Evolutionary conservation across 2,888 invertebrate genomes (phyloP).

Genomic region (Cryptops parisi): DNA sequence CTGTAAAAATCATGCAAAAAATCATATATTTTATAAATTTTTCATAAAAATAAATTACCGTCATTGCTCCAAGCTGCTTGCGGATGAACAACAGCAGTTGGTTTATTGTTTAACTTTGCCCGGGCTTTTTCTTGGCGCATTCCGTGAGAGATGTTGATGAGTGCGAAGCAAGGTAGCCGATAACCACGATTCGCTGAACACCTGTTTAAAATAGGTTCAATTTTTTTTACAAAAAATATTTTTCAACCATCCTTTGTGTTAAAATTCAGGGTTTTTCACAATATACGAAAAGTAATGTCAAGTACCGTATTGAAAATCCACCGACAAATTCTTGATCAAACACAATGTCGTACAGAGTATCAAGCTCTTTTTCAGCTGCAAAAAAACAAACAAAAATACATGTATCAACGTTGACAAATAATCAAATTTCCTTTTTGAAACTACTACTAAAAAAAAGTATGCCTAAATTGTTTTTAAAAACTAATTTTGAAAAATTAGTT

Average conservation of each 20-base stretch:
- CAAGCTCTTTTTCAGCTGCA: background rate
- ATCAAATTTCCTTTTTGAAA: no score
- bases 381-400: background rate
- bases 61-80: no score
- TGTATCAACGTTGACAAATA: background rate
- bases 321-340: background rate
- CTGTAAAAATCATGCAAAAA: no score
- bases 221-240: no score
- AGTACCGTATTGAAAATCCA: background rate
- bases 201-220: background rate
- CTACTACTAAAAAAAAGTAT: no score
- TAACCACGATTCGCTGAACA: background rate
- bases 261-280: background rate
- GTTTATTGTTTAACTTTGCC: background rate
- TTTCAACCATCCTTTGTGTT: no score
- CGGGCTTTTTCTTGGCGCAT: background rate
- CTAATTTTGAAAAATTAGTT: no score
- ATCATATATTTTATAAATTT: no score
- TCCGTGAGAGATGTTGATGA: background rate
- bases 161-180: background rate
- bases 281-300: background rate
- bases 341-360: background rate
- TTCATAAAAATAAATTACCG: no score
- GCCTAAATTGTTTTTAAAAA: no score
- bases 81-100: background rate